Conservation (phyloP, 2,797 vertebrate species). For the Phalanger gymnotis region DNA sequence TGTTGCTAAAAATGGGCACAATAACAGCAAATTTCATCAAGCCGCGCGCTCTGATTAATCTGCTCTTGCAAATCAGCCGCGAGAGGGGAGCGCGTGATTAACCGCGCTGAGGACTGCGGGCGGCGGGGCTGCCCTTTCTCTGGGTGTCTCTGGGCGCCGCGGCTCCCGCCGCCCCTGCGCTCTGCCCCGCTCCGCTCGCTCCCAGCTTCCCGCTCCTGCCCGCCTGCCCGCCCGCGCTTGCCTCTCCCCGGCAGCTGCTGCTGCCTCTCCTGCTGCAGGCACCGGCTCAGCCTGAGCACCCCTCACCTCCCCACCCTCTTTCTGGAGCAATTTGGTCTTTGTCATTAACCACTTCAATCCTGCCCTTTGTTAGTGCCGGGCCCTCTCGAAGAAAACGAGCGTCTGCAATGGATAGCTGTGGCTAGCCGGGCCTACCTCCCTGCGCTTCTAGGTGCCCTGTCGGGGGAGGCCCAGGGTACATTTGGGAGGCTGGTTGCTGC, state of each 20-base stretch:
- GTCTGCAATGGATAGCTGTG: background rate
- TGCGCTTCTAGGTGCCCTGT: background rate
- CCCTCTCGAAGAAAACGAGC: background rate
- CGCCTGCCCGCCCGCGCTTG: constrained; percentile 47
- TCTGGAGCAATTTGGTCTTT: constrained; percentile 71
- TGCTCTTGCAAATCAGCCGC: constrained; percentile 97
- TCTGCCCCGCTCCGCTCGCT: constrained; percentile 58
- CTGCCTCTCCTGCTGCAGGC: background rate
- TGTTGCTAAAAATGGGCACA: constrained; percentile 99
- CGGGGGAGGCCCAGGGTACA: background rate
- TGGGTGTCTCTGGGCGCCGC: constrained; percentile 81
- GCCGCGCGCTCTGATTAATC: constrained; percentile 98
- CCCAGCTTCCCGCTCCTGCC: constrained; percentile 75
- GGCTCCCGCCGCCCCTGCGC: constrained; percentile 73
- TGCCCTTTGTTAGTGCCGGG: background rate
- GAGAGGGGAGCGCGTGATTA: constrained; percentile 92
- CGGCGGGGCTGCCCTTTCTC: constrained; percentile 86
- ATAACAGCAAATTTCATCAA: constrained; percentile 99
- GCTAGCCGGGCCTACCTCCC: background rate
- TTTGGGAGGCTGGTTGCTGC: background rate
- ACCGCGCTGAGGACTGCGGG: constrained; percentile 89
- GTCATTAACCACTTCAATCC: constrained; percentile 79
- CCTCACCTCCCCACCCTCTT: constrained; percentile 61
- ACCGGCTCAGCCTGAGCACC: background rate
- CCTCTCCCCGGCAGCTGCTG: constrained; percentile 78